Percentiles rank a stretch among this genome's conserved stretches.
Evolutionary conservation across 1,140 invertebrate species (phyloP).

Genomic region (Drosophila sproati): DNA sequence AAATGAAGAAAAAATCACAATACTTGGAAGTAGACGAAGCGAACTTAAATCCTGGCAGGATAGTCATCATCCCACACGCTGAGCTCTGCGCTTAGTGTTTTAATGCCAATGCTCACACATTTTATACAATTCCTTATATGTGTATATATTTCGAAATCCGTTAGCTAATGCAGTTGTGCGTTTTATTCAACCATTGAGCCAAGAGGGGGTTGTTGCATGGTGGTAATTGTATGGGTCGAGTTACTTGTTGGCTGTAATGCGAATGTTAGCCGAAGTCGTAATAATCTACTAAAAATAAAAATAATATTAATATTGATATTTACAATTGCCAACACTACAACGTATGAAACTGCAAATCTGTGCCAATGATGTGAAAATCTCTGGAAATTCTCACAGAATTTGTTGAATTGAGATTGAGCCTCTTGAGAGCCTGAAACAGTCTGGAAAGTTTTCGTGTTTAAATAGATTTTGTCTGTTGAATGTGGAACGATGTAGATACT

Average conservation of each 20-base stretch:
- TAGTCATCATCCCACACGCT: constrained; percentile 30
- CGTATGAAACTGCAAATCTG: constrained; percentile 34
- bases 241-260: constrained; percentile 22
- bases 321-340: constrained; percentile 11
- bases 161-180: constrained; percentile 54
- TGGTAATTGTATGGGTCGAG: constrained; percentile 17
- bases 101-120: constrained; percentile 76
- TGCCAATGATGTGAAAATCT: constrained; percentile 40
- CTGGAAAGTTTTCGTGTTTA: constrained; percentile 7
- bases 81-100: constrained; percentile 63
- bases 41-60: constrained; percentile 24
- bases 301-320: constrained; percentile 19
- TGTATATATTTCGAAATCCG: constrained; percentile 55
- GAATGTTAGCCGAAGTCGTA: constrained; percentile 1
- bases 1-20: constrained; percentile 17
- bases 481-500: background rate
- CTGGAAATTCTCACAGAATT: constrained; percentile 3
- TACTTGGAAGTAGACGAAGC: constrained; percentile 1
- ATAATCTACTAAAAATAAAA: constrained; percentile 28
- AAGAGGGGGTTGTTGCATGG: constrained; percentile 5
- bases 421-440: constrained; percentile 12
- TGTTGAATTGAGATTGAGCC: background rate
- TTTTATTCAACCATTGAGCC: constrained; percentile 48
- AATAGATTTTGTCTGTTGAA: background rate
- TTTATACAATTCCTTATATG: constrained; percentile 61